Percentiles rank a stretch among this genome's conserved stretches.
These are phyloP conservation scores for Parnassius orleans DNA, from an alignment of 2,888 invertebrate genomes.

Conservation along the genomic window DNA sequence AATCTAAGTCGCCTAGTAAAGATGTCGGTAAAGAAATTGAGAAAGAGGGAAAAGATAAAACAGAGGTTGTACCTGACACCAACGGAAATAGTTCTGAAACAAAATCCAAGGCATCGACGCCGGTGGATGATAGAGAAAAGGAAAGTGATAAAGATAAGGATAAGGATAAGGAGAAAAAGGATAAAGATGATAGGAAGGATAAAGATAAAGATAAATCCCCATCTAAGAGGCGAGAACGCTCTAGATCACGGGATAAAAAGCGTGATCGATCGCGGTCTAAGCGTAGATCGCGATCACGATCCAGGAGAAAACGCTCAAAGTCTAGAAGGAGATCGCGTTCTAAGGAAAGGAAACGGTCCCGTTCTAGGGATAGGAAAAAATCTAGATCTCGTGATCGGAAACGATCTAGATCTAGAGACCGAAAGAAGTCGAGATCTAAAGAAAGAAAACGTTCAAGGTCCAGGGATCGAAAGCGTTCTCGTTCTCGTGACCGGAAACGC, in stretches of 20 bases:
- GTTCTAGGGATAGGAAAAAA: conserved; percentile 78
- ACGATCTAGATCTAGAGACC: conserved; percentile 77
- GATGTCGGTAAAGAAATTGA: conserved; percentile 47
- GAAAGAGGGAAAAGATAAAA: conserved; percentile 46
- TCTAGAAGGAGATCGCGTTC: conserved; percentile 66
- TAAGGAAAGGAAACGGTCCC: conserved; percentile 66
- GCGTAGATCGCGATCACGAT: conserved; percentile 82
- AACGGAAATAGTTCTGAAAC: conserved; percentile 54
- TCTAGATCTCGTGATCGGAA: conserved; percentile 81
- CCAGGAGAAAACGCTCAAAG: conserved; percentile 71
- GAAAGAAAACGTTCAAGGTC: conserved; percentile 75
- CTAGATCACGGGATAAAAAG: conserved; percentile 69
- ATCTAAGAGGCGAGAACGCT: conserved; percentile 69
- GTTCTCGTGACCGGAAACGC: conserved; percentile 70
- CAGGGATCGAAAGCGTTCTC: conserved; percentile 65
- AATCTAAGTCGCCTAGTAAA: conserved; percentile 58
- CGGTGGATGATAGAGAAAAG: conserved; percentile 53
- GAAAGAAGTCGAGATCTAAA: conserved; percentile 68
- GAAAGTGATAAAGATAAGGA: conserved; percentile 36
- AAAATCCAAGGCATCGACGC: conserved; percentile 59
- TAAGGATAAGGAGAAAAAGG: conserved; percentile 28
- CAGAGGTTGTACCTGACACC: conserved; percentile 48
- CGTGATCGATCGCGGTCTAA: conserved; percentile 80
- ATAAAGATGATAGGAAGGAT: conserved; percentile 37
- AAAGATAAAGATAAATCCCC: conserved; percentile 57